Evolutionary conservation across 2,797 vertebrate species (phyloP), one percentile per base, ranked within the genome.

Genomic region (Catostomus latipinnis): DNA sequence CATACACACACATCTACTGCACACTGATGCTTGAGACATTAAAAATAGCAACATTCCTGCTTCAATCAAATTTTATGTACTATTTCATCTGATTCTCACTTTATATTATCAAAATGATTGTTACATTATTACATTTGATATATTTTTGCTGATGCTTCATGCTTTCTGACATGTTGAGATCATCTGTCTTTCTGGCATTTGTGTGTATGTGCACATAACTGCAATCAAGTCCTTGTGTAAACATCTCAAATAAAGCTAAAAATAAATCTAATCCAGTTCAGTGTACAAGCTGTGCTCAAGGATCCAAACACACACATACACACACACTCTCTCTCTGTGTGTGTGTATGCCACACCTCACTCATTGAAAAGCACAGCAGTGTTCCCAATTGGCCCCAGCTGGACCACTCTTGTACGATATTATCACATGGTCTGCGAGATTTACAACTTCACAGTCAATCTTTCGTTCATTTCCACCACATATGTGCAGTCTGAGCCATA

Each of bases 21-120:
- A 65, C 91, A 91, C 1, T 93, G 92, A 91, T 91, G 46, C 61
- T 48, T 66, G 62, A 57, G 9, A 66, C 4, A 48, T 14, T n/a
- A 46, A 65, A 65, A 14, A 46, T 10, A 10, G 5, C 62, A 49
- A 12, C 13, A 46, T 34, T 34, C 34, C 34, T 4, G 4, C 34
- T 34, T 34, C 34, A 34, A 3, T 34, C 2, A 0, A 34, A 34
- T 34, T 3, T 34, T 34, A 46, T 48, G 1, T 14, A 63, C 43
- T 1, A 8, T 9, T 14, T 46, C 0, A n/a, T 65, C n/a, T 65
- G 13, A 65, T 14, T 14, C 46, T 5, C 4, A 9, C 56, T 58
- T 4, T 65, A 46, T 14, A n/a, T 46, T 9, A 45, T 34, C 34
- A 34, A 34, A 34, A 34, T 34, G 3, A 34, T 34, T 34, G 34